Evolutionary conservation across 2,113 vertebrate genomes (phyloP), one percentile per base, ranked within the genome.

Genomic region (Corynorhinus townsendii): DNA sequence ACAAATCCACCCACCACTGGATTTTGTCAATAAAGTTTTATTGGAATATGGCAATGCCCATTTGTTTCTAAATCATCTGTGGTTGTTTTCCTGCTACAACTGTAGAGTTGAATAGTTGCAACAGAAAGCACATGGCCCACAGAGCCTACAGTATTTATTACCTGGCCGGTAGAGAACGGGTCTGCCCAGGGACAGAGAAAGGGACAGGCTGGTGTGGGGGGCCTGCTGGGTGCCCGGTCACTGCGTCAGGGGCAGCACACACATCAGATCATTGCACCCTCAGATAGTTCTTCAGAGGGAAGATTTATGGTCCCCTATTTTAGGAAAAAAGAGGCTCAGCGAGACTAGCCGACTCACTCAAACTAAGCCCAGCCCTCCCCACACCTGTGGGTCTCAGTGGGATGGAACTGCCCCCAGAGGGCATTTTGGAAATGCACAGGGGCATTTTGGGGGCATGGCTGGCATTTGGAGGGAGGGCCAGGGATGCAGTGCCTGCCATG

Each of bases 1-100:
- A 12, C 45, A 38, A 75, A 22, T 26, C 30, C 0, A 35, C 54
- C 62, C 64, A 7, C 45, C 22, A 5, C 24, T 3, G 28, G 75
- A 15, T 7, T 56, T 64, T 76, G n/a, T 72, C 22, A 73, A 82
- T 77, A 89, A 93, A 86, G 69, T 73, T 90, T 89, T 72, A 93
- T 43, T 81, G 80, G 59, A 45, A 77, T 75, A 35, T 1, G 30
- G 83, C 22, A 7, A 20, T 6, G 1, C 43, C 35, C 43, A n/a
- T n/a, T 66, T 35, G 69, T 47, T 68, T 62, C 40, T n/a, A 2
- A 26, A 30, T 7, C 16, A 19, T 7, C 3, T 1, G 2, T 20
- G 11, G 49, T 52, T 93, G 73, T 24, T n/a, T 38, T 33, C 40
- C 15, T 7, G 43, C 64, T 45, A n/a, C 40, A 22, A 1, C 0